phyloP scores from a whole-genome alignment of 2,797 vertebrate species.

The Sebastolobus alascanus region DNA sequence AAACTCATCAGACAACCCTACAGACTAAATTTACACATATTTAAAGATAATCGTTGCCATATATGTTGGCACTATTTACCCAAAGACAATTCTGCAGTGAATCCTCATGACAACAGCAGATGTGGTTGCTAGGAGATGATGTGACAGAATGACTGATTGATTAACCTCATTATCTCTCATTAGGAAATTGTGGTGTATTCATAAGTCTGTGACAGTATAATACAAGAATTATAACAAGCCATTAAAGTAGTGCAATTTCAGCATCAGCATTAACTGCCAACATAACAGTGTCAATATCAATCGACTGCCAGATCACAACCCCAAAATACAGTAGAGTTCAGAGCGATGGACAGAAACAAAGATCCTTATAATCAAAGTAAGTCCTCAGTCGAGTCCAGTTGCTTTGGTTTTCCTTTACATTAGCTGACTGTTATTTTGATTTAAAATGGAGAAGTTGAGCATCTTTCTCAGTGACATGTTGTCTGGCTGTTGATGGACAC shows the following conservation, averaged over 20 bases:
- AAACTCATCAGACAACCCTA: not conserved
- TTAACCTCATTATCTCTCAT: conserved; percentile 31
- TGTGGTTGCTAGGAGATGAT: conserved; percentile 26
- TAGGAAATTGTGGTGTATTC: conserved; percentile 29
- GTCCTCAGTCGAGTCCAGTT: not conserved
- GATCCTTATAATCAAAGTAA: not conserved
- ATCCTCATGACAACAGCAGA: conserved; percentile 39
- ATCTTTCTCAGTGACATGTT: not conserved
- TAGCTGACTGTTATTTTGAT: no score
- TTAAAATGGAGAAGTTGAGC: no score
- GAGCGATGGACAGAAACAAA: not conserved
- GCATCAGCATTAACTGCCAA: not conserved
- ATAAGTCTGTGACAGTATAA: conserved; percentile 8
- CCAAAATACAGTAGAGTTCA: not conserved
- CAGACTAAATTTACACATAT: not conserved
- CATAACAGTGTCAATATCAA: not conserved
- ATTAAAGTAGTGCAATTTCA: conserved; percentile 5
- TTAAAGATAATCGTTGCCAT: not conserved
- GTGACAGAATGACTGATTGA: conserved; percentile 33
- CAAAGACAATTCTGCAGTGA: not conserved
- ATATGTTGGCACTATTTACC: not conserved
- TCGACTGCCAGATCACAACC: not conserved
- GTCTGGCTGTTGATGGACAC: not conserved
- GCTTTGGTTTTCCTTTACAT: no score
- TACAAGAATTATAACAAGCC: conserved; percentile 11